A percentile compares a stretch with the other conserved stretches of the same genome.
These are phyloP conservation scores for Glaucidium brasilianum DNA, from an alignment of 2,113 vertebrate genomes.

Conservation along the genomic window DNA sequence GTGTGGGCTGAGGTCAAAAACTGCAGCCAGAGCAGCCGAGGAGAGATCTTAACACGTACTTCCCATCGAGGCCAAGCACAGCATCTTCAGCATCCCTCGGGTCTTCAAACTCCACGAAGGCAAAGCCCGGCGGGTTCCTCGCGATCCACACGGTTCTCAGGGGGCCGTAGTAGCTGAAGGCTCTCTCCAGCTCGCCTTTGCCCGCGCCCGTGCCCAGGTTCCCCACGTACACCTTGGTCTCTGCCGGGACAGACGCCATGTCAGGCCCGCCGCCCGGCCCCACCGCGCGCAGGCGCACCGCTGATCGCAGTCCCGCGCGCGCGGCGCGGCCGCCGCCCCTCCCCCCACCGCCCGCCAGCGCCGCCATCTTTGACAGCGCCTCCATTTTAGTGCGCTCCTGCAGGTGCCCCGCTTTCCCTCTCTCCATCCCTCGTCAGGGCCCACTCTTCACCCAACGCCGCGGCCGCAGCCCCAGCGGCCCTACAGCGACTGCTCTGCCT, in stretches of 20 bases:
- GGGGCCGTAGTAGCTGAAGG: conserved; percentile 88
- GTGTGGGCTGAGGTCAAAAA: too few relatives aligned
- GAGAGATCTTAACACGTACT: conserved; percentile 61
- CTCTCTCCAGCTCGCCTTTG: conserved; percentile 87
- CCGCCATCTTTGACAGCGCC: conserved; percentile 10
- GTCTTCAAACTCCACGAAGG: conserved; percentile 86
- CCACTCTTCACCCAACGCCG: fast-evolving
- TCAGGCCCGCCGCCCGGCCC: neutral
- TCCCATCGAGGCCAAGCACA: conserved; percentile 78
- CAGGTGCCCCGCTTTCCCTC: neutral
- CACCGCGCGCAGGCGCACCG: too few relatives aligned
- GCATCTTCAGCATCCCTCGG: conserved; percentile 83
- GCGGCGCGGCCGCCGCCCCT: neutral
- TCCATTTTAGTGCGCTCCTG: neutral
- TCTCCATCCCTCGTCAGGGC: fast-evolving
- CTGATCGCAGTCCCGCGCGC: too few relatives aligned
- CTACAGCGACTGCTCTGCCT: too few relatives aligned
- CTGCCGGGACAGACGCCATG: conserved; percentile 44
- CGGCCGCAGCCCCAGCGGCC: too few relatives aligned
- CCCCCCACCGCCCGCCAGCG: neutral
- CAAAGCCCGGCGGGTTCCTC: conserved; percentile 88
- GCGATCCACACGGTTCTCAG: conserved; percentile 89
- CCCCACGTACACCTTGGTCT: conserved; percentile 88
- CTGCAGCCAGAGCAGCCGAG: too few relatives aligned
- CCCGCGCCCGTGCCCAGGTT: conserved; percentile 88